Evolutionary conservation across 2,888 invertebrate species (phyloP), one percentile per base, ranked within the genome.

Genomic region (Caenorhabditis sulstoni): DNA sequence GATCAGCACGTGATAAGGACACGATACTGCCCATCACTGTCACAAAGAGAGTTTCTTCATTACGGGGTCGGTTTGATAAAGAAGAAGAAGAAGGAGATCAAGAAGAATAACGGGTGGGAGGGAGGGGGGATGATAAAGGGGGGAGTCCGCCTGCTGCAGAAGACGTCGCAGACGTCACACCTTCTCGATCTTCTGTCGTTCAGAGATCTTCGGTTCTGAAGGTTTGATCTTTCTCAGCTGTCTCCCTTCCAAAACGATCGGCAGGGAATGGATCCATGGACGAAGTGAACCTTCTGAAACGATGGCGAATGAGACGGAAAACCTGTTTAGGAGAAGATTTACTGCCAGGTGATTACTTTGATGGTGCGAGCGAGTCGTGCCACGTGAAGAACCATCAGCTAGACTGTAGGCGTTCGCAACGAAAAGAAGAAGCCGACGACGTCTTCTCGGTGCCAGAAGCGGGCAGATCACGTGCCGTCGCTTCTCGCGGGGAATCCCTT

Each of bases 201-300:
- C 70, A 70, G 55, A 70, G 70, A 70, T 70, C 70, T 70, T 55
- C 49, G 41, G 0, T 52, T 70, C 52, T 70, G 62, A 70, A 41
- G 45, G 70, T 70, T 61, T 70, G 62, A 62, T 70, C 70, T 52
- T 47, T 47, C 37, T 41, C 70, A 70, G 62, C 70, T 70, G 70
- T 29, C 29, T 29, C 29, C 29, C 29, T 29, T 29, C 7, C 4
- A 29, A 29, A 29, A 29, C 4, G 29, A 29, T 29, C 12, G 37
- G 49, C 35, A 47, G 37, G 20, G 49, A 22, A 49, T 7, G 47
- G 47, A 47, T 47, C 47, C 16, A 16, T 47, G 47, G 16, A 2
- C 47, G 47, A 47, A n/a, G 44, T 44, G 44, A 44, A 47, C 12
- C 50, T 12, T 7, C 11, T 22, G 50, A 50, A 50, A 7, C 29